Base-by-base conservation (phyloP, 2,888 invertebrate species). In the Drosophila limbata region DNA sequence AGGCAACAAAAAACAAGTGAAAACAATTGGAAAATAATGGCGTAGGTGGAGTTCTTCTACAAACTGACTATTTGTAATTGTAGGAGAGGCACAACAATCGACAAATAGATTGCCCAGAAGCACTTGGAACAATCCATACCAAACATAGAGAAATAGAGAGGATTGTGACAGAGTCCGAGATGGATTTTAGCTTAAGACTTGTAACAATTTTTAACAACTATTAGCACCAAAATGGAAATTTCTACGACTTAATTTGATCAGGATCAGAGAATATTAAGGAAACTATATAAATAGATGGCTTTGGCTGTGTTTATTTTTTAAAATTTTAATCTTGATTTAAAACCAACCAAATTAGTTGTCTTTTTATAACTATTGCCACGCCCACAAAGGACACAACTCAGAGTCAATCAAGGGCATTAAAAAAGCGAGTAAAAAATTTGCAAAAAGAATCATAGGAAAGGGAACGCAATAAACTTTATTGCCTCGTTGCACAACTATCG, bases 381-480 rank as follows among this genome's bases (percentile, higher is more conserved):
- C 61, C 51, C 51, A 33, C 35, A 19, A 47, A 19, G n/a, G n/a
- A 6, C 55, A 48, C 53, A 31, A 31, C 17, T 13, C 55, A 31
- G 13, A 50, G 50, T 19, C 35, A 50, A 48, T 21, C 35, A 19
- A 15, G 11, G n/a, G 28, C 11, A 40, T 48, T 10, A 17, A 40
- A 31, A 61, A 61, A 47, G 13, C 10, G 10, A n/a, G 13, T 13
- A 0, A 13, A 55, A 21, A 47, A 57, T 37, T n/a, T 15, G 35
- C 39, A 40, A 35, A 51, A 64, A 60, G 10, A 62, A 42, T 52
- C 39, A 55, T 9, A 5, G 35, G 19, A 44, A 21, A 31, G 21
- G n/a, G 19, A 50, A 50, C 19, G 50, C 74, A 84, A 81, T 80
- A 83, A 75, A 74, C 55, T 73, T 84, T 68, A 84, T 80, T 81